A percentile compares a stretch with the other conserved stretches of the same genome.
These are phyloP conservation scores for Ancistrus triradiatus DNA, from an alignment of 2,113 vertebrate genomes.

Conservation along the genomic window DNA sequence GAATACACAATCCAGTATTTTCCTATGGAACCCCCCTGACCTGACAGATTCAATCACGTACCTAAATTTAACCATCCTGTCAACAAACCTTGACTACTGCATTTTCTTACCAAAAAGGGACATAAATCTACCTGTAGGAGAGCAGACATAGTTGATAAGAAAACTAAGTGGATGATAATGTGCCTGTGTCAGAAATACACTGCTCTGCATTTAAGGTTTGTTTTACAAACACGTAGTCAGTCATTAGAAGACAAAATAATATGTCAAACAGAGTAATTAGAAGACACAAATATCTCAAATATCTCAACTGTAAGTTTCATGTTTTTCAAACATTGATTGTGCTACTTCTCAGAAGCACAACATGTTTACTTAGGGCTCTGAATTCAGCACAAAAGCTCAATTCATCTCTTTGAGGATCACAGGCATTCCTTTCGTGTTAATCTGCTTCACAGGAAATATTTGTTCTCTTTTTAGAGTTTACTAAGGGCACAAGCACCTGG, in stretches of 20 bases:
- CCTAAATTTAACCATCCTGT: slow-evolving; percentile 43
- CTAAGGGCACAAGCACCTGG: background rate
- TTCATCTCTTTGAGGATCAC: slow-evolving; percentile 18
- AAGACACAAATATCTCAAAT: background rate
- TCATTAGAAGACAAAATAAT: too few species aligned
- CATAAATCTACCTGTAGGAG: slow-evolving; percentile 14
- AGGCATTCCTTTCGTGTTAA: slow-evolving; percentile 40
- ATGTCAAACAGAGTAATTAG: too few species aligned
- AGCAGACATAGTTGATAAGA: slow-evolving; percentile 18
- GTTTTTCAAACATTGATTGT: background rate
- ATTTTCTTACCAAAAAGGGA: slow-evolving; percentile 26
- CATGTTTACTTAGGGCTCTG: background rate
- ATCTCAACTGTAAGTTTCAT: too few species aligned
- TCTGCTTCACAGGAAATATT: slow-evolving; percentile 38
- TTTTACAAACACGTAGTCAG: too few species aligned
- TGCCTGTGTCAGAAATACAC: slow-evolving; percentile 1
- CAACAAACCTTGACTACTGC: slow-evolving; percentile 20
- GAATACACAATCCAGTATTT: slow-evolving; percentile 9
- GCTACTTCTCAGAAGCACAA: background rate
- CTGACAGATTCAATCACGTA: slow-evolving; percentile 34
- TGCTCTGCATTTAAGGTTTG: background rate
- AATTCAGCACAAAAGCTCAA: background rate
- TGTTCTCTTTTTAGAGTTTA: slow-evolving; percentile 23
- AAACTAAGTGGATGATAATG: slow-evolving; percentile 17
- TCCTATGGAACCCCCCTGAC: slow-evolving; percentile 5